Conservation (phyloP, 2,888 invertebrate species). For the Hipparchia sbordonii region DNA sequence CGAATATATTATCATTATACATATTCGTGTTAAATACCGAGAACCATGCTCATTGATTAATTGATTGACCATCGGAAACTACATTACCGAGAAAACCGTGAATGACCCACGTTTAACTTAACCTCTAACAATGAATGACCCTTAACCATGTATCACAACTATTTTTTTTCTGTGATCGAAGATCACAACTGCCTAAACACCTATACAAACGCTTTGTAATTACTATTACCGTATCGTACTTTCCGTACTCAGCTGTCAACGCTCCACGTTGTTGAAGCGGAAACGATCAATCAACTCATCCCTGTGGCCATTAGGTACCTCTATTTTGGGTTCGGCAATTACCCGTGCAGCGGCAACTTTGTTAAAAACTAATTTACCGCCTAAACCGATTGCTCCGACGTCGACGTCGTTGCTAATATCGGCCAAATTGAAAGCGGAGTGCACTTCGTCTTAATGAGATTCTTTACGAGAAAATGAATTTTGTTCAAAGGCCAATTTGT, state of each 20-base stretch:
- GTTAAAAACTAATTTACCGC: conserved; percentile 59
- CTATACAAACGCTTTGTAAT: background rate
- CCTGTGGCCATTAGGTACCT: conserved; percentile 42
- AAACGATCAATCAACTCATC: conserved; percentile 43
- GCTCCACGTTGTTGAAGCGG: conserved; percentile 30
- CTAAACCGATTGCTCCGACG: conserved; percentile 48
- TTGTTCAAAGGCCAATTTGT: background rate
- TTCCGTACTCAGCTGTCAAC: conserved; percentile 38
- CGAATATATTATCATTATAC: too few species aligned
- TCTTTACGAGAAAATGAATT: conserved; percentile 5
- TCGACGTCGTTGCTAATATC: conserved; percentile 35
- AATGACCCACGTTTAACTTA: too few species aligned
- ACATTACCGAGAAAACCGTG: too few species aligned
- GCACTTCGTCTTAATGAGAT: conserved; percentile 16
- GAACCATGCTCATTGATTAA: too few species aligned
- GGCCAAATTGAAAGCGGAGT: conserved; percentile 30
- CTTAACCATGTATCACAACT: too few species aligned
- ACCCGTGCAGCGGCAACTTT: conserved; percentile 53
- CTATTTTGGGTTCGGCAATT: conserved; percentile 55
- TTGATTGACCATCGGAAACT: too few species aligned
- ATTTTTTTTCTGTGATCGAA: too few species aligned
- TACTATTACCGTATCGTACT: background rate
- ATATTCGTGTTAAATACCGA: too few species aligned
- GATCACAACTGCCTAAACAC: too few species aligned
- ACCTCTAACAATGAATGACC: too few species aligned